A percentile compares a stretch with the other conserved stretches of the same genome.
Evolutionary conservation across 1,140 invertebrate genomes (phyloP).

Genomic region (Araneus ventricosus): DNA sequence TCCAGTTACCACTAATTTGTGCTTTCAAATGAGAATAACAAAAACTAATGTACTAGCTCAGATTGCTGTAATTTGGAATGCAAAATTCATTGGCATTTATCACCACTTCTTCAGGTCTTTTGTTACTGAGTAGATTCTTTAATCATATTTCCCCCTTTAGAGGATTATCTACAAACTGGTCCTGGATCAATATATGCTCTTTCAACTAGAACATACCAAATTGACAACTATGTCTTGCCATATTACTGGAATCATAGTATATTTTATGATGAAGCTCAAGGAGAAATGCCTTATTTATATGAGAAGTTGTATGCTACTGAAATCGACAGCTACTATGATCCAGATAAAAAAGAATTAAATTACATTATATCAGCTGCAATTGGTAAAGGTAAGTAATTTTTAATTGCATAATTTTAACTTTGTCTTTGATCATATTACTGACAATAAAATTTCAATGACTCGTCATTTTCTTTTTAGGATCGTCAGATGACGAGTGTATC

Average conservation of each 20-base stretch:
- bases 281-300: conserved; percentile 81
- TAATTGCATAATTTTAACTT: conserved; percentile 76
- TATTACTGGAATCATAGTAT: conserved; percentile 83
- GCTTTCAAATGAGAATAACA: too few relatives aligned
- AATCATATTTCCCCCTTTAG: conserved; percentile 74
- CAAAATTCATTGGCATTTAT: too few relatives aligned
- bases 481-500: conserved; percentile 78
- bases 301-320: conserved; percentile 79
- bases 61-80: too few relatives aligned
- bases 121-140: too few relatives aligned
- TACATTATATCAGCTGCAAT: conserved; percentile 79
- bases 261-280: conserved; percentile 79
- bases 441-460: not conserved
- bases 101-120: too few relatives aligned
- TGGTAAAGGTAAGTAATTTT: conserved; percentile 78
- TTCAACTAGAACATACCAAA: conserved; percentile 80
- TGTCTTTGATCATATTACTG: not conserved
- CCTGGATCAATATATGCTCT: conserved; percentile 81
- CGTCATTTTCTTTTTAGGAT: conserved; percentile 22
- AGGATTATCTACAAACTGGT: conserved; percentile 82
- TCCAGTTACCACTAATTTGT: too few relatives aligned
- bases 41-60: too few relatives aligned
- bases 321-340: conserved; percentile 78
- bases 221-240: conserved; percentile 80
- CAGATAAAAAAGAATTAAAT: conserved; percentile 78